A percentile compares a stretch with the other conserved stretches of the same genome.
These are phyloP conservation scores for Lasioglossum lativentre DNA, from an alignment of 2,888 invertebrate genomes.

Conservation along the genomic window DNA sequence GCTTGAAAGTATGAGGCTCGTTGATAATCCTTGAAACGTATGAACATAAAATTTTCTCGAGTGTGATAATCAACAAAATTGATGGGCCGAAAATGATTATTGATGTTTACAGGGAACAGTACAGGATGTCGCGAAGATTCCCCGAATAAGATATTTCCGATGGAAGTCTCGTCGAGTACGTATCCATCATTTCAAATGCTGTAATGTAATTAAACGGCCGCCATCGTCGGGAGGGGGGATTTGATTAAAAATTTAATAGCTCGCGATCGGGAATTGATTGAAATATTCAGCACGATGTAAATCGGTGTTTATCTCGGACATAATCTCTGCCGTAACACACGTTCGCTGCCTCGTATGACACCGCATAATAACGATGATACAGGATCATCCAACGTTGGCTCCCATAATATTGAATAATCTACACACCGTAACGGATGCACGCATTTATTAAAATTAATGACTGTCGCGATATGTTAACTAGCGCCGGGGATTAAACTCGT, in stretches of 20 bases:
- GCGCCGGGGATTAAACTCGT: background rate
- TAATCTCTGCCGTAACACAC: constrained; percentile 8
- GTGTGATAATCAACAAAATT: constrained; percentile 13
- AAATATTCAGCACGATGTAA: constrained; percentile 29
- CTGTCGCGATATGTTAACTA: constrained; percentile 19
- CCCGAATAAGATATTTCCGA: constrained; percentile 5
- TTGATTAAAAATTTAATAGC: constrained; percentile 42
- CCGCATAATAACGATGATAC: constrained; percentile 15
- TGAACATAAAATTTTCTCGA: background rate
- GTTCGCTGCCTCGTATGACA: constrained; percentile 1
- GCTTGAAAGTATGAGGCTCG: background rate
- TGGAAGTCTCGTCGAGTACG: background rate
- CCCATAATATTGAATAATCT: constrained; percentile 26
- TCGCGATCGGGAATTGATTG: constrained; percentile 21
- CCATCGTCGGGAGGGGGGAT: background rate
- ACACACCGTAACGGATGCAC: constrained; percentile 2
- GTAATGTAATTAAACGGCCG: constrained; percentile 35
- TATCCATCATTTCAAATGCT: background rate
- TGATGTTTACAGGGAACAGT: constrained; percentile 19
- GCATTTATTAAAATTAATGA: constrained; percentile 44
- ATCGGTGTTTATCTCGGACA: constrained; percentile 18
- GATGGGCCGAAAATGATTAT: constrained; percentile 29
- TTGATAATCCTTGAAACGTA: background rate
- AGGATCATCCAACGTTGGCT: background rate
- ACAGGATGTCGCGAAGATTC: background rate